A percentile compares a stretch with the other conserved stretches of the same genome.
Evolutionary conservation across 2,797 vertebrate species (phyloP).

Genomic region (Pseudochromis fuscus): DNA sequence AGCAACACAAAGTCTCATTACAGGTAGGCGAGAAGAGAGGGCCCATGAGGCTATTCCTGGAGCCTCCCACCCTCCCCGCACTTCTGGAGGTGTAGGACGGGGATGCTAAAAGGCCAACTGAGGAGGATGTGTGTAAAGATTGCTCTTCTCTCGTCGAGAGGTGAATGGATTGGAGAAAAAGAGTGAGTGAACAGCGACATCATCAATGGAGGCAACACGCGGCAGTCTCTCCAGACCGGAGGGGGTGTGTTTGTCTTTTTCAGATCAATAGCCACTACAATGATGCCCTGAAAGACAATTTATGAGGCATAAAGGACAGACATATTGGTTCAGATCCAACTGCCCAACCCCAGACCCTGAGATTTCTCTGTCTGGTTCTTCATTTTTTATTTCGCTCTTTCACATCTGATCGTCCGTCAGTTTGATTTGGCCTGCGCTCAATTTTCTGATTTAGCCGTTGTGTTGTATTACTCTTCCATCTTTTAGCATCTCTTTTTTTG

Average conservation of each 20-base stretch:
- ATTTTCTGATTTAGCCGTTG: conserved; percentile 37
- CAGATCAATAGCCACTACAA: conserved; percentile 79
- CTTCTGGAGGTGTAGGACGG: conserved; percentile 12
- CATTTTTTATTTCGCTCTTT: conserved; percentile 39
- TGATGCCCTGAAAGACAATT: conserved; percentile 76
- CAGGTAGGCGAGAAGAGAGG: conserved; percentile 49
- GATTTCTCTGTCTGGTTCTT: conserved; percentile 28
- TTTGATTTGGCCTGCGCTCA: conserved; percentile 23
- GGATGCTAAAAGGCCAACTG: conserved; percentile 43
- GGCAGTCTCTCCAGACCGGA: conserved; percentile 41
- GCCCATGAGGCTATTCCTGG: conserved; percentile 28
- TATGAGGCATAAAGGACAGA: conserved; percentile 81
- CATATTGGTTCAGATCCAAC: conserved; percentile 49
- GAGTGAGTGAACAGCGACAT: conserved; percentile 39
- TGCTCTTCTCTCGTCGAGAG: conserved; percentile 8
- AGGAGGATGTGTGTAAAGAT: conserved; percentile 26
- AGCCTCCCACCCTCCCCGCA: background rate
- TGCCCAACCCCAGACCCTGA: conserved; percentile 26
- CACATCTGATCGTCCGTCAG: conserved; percentile 31
- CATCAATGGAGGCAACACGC: conserved; percentile 52
- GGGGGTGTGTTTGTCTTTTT: conserved; percentile 79
- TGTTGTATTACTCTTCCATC: conserved; percentile 18
- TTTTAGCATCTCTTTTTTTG: conserved; percentile 3
- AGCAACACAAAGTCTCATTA: conserved; percentile 75
- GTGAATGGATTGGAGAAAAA: conserved; percentile 49